Conservation (phyloP, 2,797 vertebrate genomes). For the Syngnathus rostellatus region DNA sequence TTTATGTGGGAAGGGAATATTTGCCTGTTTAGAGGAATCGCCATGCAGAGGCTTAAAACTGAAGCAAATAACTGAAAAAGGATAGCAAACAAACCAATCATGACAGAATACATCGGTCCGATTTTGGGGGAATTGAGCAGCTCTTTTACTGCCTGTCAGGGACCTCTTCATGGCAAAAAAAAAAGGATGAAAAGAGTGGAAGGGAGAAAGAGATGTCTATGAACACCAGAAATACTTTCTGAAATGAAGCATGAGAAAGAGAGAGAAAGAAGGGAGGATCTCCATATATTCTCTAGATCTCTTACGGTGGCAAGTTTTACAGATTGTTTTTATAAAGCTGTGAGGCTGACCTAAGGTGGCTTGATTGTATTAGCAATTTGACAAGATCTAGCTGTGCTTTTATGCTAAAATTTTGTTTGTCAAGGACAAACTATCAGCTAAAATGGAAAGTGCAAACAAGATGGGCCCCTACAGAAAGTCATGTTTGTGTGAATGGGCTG, state of each 20-base stretch:
- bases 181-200: constrained; percentile 57
- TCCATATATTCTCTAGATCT: constrained; percentile 3
- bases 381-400: not conserved
- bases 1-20: not conserved
- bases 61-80: constrained; percentile 53
- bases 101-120: constrained; percentile 43
- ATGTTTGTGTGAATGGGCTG: no score
- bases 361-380: not conserved
- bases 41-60: constrained; percentile 63
- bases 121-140: constrained; percentile 45
- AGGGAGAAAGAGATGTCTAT: constrained; percentile 41
- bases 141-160: constrained; percentile 58
- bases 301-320: not conserved
- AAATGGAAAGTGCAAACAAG: no score
- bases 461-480: no score
- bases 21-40: not conserved
- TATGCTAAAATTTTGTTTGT: not conserved
- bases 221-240: constrained; percentile 57
- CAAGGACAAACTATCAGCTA: no score
- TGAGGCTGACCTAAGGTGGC: not conserved
- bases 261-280: constrained; percentile 10
- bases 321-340: not conserved
- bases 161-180: constrained; percentile 47
- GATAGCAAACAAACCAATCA: constrained; percentile 68
- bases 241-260: constrained; percentile 55